These are phyloP conservation scores for Chinchilla lanigera DNA, from an alignment of 2,113 vertebrate species.

Conservation along the genomic window DNA sequence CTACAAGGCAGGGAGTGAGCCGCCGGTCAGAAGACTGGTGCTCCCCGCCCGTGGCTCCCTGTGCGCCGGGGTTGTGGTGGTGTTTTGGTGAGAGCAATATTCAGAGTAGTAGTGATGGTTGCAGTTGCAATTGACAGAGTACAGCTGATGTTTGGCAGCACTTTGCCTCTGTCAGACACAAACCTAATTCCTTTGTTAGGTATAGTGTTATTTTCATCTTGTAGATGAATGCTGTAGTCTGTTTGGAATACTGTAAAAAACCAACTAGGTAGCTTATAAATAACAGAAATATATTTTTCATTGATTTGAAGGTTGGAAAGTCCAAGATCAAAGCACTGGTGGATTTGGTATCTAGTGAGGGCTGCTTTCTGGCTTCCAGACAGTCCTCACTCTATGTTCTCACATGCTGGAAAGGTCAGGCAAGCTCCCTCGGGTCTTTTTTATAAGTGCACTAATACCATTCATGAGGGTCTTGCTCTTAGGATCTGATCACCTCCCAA, in stretches of 20 bases:
- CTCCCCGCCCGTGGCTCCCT: too few relatives aligned
- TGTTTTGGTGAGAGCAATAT: neutral
- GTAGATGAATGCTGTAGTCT: neutral
- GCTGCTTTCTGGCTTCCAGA: neutral
- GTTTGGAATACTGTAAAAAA: neutral
- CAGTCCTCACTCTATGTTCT: neutral
- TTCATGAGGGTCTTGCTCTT: neutral
- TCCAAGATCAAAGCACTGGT: neutral
- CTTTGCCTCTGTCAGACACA: neutral
- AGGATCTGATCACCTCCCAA: neutral
- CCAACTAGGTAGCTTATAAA: neutral
- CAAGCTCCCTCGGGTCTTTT: neutral
- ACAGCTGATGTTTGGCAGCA: neutral
- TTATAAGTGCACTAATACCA: neutral
- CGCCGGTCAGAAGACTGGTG: too few relatives aligned
- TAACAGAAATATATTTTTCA: neutral
- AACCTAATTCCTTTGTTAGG: neutral
- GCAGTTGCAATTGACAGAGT: neutral
- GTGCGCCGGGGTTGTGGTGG: too few relatives aligned
- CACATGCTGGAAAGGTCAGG: neutral
- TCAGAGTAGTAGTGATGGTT: neutral
- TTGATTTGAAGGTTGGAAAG: neutral
- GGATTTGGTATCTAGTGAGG: neutral
- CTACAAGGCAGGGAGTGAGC: too few relatives aligned
- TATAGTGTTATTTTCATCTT: neutral